Conservation (phyloP, 1,140 invertebrate species). For the Paraescarpia echinospica region DNA sequence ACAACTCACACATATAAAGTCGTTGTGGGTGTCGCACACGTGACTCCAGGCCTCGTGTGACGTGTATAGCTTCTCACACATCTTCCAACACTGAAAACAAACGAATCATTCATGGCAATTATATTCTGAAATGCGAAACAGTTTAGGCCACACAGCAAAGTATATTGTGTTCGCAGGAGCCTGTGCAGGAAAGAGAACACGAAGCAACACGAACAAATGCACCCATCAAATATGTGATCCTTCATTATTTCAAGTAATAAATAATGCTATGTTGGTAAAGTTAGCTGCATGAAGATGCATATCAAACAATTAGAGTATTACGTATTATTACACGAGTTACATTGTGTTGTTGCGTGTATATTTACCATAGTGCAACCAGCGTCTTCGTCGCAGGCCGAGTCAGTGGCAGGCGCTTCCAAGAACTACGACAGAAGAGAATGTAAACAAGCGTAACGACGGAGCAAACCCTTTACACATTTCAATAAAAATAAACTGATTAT, state of each 20-base stretch:
- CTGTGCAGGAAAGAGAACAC: neutral
- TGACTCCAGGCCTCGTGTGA: neutral
- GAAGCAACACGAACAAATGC: too few relatives aligned
- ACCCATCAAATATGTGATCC: too few relatives aligned
- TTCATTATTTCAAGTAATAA: too few relatives aligned
- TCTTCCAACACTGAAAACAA: neutral
- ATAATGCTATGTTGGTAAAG: too few relatives aligned
- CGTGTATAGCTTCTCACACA: neutral
- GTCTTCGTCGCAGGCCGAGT: neutral
- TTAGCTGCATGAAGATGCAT: neutral
- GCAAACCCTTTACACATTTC: neutral
- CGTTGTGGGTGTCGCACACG: neutral
- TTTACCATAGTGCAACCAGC: neutral
- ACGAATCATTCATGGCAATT: neutral
- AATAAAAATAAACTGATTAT: neutral
- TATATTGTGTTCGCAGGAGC: neutral
- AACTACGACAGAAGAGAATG: neutral
- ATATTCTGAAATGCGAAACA: neutral
- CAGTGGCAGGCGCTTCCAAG: neutral
- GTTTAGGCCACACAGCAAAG: neutral
- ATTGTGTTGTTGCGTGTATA: neutral
- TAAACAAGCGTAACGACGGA: neutral
- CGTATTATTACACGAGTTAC: neutral
- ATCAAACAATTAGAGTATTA: neutral
- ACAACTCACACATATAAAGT: neutral